Evolutionary conservation across 2,113 vertebrate species (phyloP).

Genomic region (Macroglossus sobrinus): DNA sequence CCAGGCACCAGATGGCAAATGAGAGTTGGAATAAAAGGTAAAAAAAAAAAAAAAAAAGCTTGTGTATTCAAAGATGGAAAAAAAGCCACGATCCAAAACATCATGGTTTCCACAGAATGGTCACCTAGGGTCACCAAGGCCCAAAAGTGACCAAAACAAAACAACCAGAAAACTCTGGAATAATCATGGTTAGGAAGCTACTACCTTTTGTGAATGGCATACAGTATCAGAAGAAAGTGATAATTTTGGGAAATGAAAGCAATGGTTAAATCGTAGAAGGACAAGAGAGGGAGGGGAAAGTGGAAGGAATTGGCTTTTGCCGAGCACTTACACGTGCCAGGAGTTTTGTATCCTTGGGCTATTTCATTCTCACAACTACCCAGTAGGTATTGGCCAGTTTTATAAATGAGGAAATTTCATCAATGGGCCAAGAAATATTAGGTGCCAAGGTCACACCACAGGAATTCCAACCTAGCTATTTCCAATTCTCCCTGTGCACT

Average conservation of each 20-base stretch:
- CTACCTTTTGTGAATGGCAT: neutral
- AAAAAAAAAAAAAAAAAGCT: conserved; percentile 75
- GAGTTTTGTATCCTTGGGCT: neutral
- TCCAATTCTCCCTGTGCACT: neutral
- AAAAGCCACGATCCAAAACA: conserved; percentile 47
- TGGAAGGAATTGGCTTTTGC: neutral
- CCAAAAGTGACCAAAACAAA: conserved; percentile 7
- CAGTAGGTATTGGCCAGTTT: neutral
- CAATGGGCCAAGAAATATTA: neutral
- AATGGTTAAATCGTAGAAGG: neutral
- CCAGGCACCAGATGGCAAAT: conserved; percentile 83
- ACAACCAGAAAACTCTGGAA: neutral
- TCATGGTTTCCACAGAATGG: conserved; percentile 2
- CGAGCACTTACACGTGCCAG: neutral
- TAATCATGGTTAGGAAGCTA: neutral
- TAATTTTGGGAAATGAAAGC: neutral
- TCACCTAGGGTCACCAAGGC: conserved; percentile 22
- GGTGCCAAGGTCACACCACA: neutral
- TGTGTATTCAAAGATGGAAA: conserved; percentile 56
- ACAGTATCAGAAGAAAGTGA: neutral
- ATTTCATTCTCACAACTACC: neutral
- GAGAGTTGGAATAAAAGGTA: conserved; percentile 68
- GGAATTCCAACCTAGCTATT: neutral
- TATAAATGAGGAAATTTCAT: neutral
- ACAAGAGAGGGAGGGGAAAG: neutral